Percentiles rank a stretch among this genome's conserved stretches.
These are phyloP conservation scores for Tipula confusa DNA, from an alignment of 2,888 invertebrate genomes.

Conservation along the genomic window DNA sequence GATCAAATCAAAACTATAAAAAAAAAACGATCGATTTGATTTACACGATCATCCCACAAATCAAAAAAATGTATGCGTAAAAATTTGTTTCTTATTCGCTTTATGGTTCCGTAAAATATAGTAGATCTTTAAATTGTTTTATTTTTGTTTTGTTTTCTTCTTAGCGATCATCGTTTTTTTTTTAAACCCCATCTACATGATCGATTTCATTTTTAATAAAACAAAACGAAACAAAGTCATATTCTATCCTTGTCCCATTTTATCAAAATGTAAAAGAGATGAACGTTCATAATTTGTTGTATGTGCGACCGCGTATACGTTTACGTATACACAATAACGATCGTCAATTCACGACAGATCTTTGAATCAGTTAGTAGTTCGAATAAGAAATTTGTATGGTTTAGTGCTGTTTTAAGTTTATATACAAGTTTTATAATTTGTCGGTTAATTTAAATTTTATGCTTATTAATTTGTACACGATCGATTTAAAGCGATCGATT, in stretches of 20 bases:
- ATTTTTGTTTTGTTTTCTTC: not conserved
- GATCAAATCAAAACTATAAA: not conserved
- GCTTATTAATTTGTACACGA: not conserved
- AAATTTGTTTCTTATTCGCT: not conserved
- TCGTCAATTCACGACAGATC: constrained; percentile 3
- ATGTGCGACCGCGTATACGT: not conserved
- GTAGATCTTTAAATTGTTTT: not conserved
- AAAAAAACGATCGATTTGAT: not conserved
- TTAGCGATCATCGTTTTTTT: too few species aligned
- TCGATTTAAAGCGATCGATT: not conserved
- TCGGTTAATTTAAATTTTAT: constrained; percentile 12
- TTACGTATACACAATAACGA: too few species aligned
- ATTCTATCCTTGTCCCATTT: not conserved
- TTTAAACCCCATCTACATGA: not conserved
- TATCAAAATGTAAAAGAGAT: not conserved
- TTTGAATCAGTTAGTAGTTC: constrained; percentile 25
- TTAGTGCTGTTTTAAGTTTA: not conserved
- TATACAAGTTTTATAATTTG: not conserved
- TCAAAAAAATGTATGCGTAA: not conserved
- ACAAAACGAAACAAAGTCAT: not conserved
- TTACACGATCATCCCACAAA: constrained; percentile 20
- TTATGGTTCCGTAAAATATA: not conserved
- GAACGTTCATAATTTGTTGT: not conserved
- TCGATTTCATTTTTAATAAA: not conserved
- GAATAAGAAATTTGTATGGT: not conserved